A percentile compares a stretch with the other conserved stretches of the same genome.
Evolutionary conservation across 1,140 invertebrate genomes (phyloP).

Genomic region (Micrasema minimum): DNA sequence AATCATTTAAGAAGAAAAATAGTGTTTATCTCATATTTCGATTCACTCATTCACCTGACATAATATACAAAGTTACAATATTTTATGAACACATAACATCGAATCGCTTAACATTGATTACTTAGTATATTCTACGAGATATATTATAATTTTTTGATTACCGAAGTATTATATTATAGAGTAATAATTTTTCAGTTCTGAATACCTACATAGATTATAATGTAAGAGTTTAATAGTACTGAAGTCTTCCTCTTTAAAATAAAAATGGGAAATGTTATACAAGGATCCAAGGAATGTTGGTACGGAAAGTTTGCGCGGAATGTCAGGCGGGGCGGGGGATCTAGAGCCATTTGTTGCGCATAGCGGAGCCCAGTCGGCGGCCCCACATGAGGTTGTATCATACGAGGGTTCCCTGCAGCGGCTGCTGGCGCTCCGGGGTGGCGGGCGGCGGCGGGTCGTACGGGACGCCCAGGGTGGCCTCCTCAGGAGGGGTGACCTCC

Average conservation of each 20-base stretch:
- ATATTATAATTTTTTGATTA: background rate
- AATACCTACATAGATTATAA: background rate
- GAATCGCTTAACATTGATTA: too few species aligned
- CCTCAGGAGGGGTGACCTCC: slow-evolving; percentile 85
- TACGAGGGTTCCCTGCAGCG: slow-evolving; percentile 89
- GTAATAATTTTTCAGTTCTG: background rate
- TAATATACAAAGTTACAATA: too few species aligned
- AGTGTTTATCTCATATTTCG: too few species aligned
- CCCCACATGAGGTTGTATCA: slow-evolving; percentile 93
- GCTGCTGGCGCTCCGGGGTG: slow-evolving; percentile 70
- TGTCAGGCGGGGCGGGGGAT: background rate
- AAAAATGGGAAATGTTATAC: background rate
- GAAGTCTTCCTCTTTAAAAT: background rate
- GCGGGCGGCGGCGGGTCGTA: slow-evolving; percentile 61
- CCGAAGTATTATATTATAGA: slow-evolving; percentile 1
- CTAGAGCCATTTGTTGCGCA: slow-evolving; percentile 71
- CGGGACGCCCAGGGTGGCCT: slow-evolving; percentile 69
- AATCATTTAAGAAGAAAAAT: too few species aligned
- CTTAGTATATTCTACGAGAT: too few species aligned
- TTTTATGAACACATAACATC: too few species aligned
- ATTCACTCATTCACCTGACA: too few species aligned
- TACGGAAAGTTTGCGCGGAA: background rate
- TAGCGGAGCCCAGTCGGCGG: slow-evolving; percentile 76
- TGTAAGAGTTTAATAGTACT: slow-evolving; percentile 7
- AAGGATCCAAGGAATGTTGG: background rate